Conservation (phyloP, 2,113 vertebrate genomes). For the Sander vitreus region DNA sequence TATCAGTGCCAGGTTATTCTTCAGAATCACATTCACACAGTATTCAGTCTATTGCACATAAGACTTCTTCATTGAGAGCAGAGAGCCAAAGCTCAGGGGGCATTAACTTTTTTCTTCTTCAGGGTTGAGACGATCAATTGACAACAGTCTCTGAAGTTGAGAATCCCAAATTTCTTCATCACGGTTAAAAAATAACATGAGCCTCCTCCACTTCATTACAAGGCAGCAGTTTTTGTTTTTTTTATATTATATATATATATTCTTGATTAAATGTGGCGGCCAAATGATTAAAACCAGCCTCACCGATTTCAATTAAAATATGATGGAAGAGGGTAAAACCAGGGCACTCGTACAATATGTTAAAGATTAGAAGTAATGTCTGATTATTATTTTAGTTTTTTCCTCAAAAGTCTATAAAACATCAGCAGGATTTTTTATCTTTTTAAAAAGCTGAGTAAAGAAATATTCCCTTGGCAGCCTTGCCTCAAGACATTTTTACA, state of each 20-base stretch:
- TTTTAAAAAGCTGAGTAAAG: constrained; percentile 77
- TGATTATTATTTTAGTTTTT: constrained; percentile 55
- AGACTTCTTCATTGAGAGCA: constrained; percentile 56
- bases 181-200: constrained; percentile 17
- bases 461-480: constrained; percentile 62
- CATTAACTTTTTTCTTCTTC: constrained; percentile 4
- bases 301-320: constrained; percentile 22
- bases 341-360: constrained; percentile 45
- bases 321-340: constrained; percentile 26
- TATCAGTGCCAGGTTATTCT: constrained; percentile 48
- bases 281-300: constrained; percentile 53
- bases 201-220: constrained; percentile 21
- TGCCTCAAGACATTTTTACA: constrained; percentile 66
- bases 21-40: constrained; percentile 54
- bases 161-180: constrained; percentile 27
- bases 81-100: constrained; percentile 25
- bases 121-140: constrained; percentile 3
- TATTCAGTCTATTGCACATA: constrained; percentile 75
- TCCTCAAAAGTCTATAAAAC: constrained; percentile 74
- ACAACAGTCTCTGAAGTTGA: constrained; percentile 23
- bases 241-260: constrained; percentile 1
- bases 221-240: constrained; percentile 35
- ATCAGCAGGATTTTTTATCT: constrained; percentile 67
- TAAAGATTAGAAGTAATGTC: constrained; percentile 62
- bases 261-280: constrained; percentile 59